Conservation (phyloP, 2,888 invertebrate species). For the Brachylomia viminalis region DNA sequence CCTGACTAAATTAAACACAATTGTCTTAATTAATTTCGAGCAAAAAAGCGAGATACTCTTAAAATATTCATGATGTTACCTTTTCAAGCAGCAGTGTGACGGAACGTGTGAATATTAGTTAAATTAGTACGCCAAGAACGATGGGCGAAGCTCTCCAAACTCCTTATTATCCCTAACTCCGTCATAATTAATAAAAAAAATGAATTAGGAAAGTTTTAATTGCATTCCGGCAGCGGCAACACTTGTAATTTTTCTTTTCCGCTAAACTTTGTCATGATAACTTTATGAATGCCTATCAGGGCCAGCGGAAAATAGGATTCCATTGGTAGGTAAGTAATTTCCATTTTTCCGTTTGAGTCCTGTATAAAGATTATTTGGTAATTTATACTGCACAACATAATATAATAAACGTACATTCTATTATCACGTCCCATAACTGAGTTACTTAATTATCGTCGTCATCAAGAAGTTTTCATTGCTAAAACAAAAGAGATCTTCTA, state of each 20-base stretch:
- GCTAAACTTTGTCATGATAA: conserved; percentile 48
- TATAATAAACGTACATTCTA: neutral
- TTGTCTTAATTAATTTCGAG: conserved; percentile 58
- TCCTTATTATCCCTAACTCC: conserved; percentile 59
- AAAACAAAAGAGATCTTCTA: conserved; percentile 41
- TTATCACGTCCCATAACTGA: neutral
- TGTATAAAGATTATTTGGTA: neutral
- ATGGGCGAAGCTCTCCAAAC: conserved; percentile 56
- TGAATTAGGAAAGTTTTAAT: conserved; percentile 74
- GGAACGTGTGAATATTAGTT: conserved; percentile 65
- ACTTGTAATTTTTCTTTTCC: conserved; percentile 49
- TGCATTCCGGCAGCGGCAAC: conserved; percentile 56
- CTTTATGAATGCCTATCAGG: conserved; percentile 37
- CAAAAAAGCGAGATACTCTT: conserved; percentile 52
- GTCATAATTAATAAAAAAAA: conserved; percentile 70
- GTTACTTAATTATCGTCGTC: conserved; percentile 27
- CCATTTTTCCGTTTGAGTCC: neutral
- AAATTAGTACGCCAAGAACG: conserved; percentile 64
- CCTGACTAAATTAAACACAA: conserved; percentile 45
- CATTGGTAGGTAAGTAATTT: neutral
- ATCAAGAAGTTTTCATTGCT: conserved; percentile 36
- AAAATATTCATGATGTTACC: conserved; percentile 69
- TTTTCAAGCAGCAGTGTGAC: conserved; percentile 65
- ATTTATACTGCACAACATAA: neutral
- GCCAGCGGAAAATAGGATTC: conserved; percentile 9